Evolutionary conservation across 2,888 invertebrate species (phyloP).

Genomic region (Sarcophaga caerulescens): DNA sequence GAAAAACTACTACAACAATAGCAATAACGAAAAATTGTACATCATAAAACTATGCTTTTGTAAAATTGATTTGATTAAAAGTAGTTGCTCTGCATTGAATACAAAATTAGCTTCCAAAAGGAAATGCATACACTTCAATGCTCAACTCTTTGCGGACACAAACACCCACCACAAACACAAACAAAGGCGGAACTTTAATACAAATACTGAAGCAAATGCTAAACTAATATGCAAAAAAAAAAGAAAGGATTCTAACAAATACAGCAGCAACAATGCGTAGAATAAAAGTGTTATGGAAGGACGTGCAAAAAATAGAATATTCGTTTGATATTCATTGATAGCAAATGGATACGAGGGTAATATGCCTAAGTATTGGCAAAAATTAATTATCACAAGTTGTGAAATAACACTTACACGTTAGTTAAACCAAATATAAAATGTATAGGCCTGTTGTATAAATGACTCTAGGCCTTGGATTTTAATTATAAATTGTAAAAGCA

Average conservation of each 20-base stretch:
- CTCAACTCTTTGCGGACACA: background rate
- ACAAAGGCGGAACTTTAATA: too few species aligned
- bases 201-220: conserved; percentile 1
- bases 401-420: too few species aligned
- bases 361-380: too few species aligned
- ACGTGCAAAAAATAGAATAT: conserved; percentile 63
- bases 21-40: conserved; percentile 64
- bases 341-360: conserved; percentile 43
- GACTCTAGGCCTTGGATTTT: too few species aligned
- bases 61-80: conserved; percentile 73
- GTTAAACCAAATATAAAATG: too few species aligned
- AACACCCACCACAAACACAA: background rate
- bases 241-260: conserved; percentile 34
- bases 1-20: conserved; percentile 28
- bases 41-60: conserved; percentile 72
- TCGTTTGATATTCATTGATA: conserved; percentile 34
- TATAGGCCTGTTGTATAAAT: too few species aligned
- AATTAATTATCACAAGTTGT: too few species aligned
- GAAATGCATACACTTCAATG: background rate
- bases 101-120: conserved; percentile 68
- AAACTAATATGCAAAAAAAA: conserved; percentile 17
- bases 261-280: conserved; percentile 55
- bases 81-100: conserved; percentile 70
- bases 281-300: conserved; percentile 50
- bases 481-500: too few species aligned